Evolutionary conservation across 2,113 vertebrate genomes (phyloP), one percentile per base, ranked within the genome.

Genomic region (Calypte anna): DNA sequence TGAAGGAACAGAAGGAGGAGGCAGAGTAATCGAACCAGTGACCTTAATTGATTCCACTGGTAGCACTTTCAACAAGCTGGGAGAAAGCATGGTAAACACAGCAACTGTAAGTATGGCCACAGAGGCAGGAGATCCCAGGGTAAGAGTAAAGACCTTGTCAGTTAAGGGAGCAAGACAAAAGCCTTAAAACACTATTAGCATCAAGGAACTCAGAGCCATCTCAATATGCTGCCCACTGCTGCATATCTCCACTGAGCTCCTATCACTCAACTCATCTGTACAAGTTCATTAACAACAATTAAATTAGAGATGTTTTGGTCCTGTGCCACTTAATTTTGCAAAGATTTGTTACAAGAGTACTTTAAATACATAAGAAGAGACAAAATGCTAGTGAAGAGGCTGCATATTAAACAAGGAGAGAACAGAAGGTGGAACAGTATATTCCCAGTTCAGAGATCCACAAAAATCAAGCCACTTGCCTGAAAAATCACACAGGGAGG

Each of bases 21-120:
- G 15, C 25, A 48, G 11, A 0, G 6, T 0, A 17, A 16, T 10
- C 63, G 70, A 90, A 76, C 13, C 4, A 1, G 15, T 9, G n/a
- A 27, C 28, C 25, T 11, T 18, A 53, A 72, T 0, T 15, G 54
- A 69, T 44, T 40, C 46, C 59, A 46, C 8, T 27, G 22, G 15
- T 1, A 50, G 53, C 5, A 10, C 43, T 64, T 53, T 1, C 28
- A 69, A 7, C 2, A 10, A 58, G 22, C 18, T n/a, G n/a, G 28
- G 30, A 77, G 25, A 36, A 44, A 83, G 33, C 7, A 0, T 5
- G 25, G 46, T 58, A 43, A 33, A 25, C 20, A 16, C 3, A 1
- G 59, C n/a, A 78, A 33, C 33, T 36, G 23, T 22, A 55, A 58
- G 61, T 36, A 27, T 2, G 2, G 21, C 53, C 58, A 16, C 43